A percentile compares a stretch with the other conserved stretches of the same genome.
Evolutionary conservation across 2,113 vertebrate species (phyloP).

Genomic region (Phalacrocorax brasilianus): DNA sequence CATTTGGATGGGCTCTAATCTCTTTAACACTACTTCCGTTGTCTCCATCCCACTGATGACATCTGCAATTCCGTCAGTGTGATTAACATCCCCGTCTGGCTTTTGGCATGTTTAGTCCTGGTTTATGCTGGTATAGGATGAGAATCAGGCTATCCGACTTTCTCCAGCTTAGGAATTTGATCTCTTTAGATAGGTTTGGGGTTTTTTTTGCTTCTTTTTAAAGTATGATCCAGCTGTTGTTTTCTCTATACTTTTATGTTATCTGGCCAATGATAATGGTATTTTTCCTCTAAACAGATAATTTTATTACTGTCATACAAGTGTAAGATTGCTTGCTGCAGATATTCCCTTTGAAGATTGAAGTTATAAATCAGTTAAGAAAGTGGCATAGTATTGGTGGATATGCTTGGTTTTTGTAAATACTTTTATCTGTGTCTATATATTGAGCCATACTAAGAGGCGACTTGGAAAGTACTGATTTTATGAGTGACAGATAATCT

Average conservation of each 20-base stretch:
- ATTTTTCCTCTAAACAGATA: background rate
- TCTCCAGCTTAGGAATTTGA: background rate
- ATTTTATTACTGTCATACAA: background rate
- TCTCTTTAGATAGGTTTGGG: background rate
- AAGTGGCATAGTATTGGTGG: background rate
- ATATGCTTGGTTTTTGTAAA: constrained; percentile 9
- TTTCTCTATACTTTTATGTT: background rate
- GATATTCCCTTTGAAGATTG: background rate
- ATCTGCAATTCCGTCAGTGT: background rate
- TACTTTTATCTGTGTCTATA: constrained; percentile 2
- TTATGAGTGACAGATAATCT: constrained; percentile 32
- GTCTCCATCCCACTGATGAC: background rate
- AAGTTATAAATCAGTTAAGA: background rate
- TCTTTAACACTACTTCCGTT: background rate
- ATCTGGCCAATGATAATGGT: background rate
- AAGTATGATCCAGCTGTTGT: background rate
- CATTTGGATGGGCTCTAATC: background rate
- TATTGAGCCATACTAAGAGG: background rate
- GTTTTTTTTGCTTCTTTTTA: background rate
- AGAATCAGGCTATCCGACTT: background rate
- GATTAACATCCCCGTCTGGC: background rate
- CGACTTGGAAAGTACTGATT: background rate
- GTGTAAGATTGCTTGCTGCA: background rate
- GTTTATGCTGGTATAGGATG: background rate
- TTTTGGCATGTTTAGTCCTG: background rate